Evolutionary conservation across 2,113 vertebrate genomes (phyloP), one percentile per base, ranked within the genome.

Genomic region (Trematomus loennbergii): DNA sequence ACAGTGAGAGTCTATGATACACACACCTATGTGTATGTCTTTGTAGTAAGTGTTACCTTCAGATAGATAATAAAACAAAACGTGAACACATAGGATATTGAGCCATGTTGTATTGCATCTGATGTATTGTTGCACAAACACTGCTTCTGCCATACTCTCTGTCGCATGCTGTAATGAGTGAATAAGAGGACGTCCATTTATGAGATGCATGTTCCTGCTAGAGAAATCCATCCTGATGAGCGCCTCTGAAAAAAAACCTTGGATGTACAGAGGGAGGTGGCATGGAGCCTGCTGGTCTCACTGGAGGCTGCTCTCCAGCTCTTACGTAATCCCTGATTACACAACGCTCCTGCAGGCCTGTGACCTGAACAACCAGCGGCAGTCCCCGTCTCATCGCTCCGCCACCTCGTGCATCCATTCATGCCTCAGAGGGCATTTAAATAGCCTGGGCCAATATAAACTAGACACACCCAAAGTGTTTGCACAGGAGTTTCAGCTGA

Each of bases 291-390:
- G 58, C 72, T 72, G 79, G 50, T 76, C 61, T 81, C 59, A 62
- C 13, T 66, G 70, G 6, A 88, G 63, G 81, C 72, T 22, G 57
- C 49, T 20, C 75, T 81, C 65, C 58, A 65, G 67, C 75, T 57
- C 72, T 93, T 90, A 90, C 22, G 63, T 88, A 92, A 93, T 80
- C 72, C 57, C 54, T n/a, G 50, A 53, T 94, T 94, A 92, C 78
- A 75, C 86, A 94, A 94, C 87, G 81, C n/a, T 50, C 55, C 20
- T 40, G 65, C 17, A 3, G 49, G 82, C 75, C 40, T 25, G 67
- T 75, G 85, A 86, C 85, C 78, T 82, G 65, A 69, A 63, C 78
- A 63, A 75, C 59, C 79, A 61, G 81, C 13, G 49, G 76, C 74
- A 67, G 82, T 61, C 71, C 61, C 48, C 69, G 1, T 70, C 53